Base-by-base conservation (phyloP, 1,140 invertebrate genomes). In the Matsumurasca onukii region DNA sequence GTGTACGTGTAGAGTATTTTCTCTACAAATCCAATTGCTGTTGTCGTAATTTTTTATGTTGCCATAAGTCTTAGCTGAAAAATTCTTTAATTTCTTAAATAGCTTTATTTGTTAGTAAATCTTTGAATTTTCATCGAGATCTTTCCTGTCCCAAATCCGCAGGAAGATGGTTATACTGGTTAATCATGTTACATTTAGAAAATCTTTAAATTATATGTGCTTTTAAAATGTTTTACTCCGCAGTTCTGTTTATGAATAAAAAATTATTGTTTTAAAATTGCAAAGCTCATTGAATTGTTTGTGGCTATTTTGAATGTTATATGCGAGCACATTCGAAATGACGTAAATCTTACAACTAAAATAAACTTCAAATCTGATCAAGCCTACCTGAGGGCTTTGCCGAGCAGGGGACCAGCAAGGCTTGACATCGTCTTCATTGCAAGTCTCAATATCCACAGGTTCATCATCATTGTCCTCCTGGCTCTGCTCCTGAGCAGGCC, bases 391-490 rank as follows among this genome's bases (percentile, higher is more conserved):
- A 1, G 66, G 17, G 22, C 45, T 17, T 1, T 61, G 70, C 9
- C 64, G 57, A 2, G n/a, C 48, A 13, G 65, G 65, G 12, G 22
- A 66, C 70, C 72, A 73, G 31, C 52, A 45, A 17, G 73, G 71
- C 39, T 74, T 73, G 20, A 71, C 63, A 1, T 73, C 70, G 31
- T 76, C 75, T 34, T 76, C 74, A 9, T 73, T 69, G 20, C 73
- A 76, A 1, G 75, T 76, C 51, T 76, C 75, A 20, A 76, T 75
- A 62, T 76, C 75, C 12, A 76, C 74, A 13, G 71, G 72, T 29
- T 73, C 74, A 31, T 76, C 75, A 17, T 72, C 70, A n/a, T n/a
- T n/a, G n/a, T n/a, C n/a, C n/a, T n/a, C n/a, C 17, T 75, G 73
- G 12, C 63, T 63, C 22, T 49, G 29, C n/a, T 68, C 66, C 13